A percentile compares a stretch with the other conserved stretches of the same genome.
These are phyloP conservation scores for Pardosa pseudoannulata DNA, from an alignment of 2,888 invertebrate species.

Conservation along the genomic window DNA sequence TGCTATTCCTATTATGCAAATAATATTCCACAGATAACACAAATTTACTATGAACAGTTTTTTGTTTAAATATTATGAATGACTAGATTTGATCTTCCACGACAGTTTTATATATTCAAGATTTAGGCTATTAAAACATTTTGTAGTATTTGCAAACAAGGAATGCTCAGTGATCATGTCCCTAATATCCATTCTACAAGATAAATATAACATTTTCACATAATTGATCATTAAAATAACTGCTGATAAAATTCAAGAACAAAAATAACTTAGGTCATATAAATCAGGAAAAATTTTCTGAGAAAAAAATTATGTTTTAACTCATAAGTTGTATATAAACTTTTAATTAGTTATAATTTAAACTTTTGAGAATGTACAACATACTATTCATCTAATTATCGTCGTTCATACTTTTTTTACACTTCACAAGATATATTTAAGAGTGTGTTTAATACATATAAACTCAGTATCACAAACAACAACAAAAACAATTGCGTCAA, in stretches of 20 bases:
- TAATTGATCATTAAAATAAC: background rate
- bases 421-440: no score
- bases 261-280: no score
- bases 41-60: conserved; percentile 57
- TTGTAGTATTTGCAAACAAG: conserved; percentile 21
- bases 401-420: no score
- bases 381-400: no score
- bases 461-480: background rate
- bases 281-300: no score
- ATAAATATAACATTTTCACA: conserved; percentile 21
- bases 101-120: conserved; percentile 15
- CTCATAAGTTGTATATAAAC: no score
- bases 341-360: no score
- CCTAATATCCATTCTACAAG: conserved; percentile 23
- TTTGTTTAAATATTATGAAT: conserved; percentile 61
- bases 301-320: no score
- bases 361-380: no score
- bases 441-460: background rate
- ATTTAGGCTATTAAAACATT: conserved; percentile 20
- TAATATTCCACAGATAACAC: conserved; percentile 63
- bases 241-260: no score
- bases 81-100: conserved; percentile 69
- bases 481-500: background rate
- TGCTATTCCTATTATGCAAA: conserved; percentile 65
- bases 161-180: conserved; percentile 39